These are phyloP conservation scores for Epinephelus cyanopodus DNA, from an alignment of 2,113 vertebrate genomes.

Conservation along the genomic window DNA sequence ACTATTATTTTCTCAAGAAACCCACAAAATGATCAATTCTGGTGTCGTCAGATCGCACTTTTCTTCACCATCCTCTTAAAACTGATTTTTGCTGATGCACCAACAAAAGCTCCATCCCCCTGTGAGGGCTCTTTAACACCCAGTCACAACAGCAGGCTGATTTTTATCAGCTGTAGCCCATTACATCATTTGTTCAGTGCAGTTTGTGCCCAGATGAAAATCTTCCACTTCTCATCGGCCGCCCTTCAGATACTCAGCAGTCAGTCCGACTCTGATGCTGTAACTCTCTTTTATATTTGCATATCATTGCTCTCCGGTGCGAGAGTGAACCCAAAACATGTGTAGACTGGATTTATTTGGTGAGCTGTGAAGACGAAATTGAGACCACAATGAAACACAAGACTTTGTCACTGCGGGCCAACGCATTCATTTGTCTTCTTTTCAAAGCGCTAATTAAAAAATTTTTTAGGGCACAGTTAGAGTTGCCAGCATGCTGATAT, in stretches of 20 bases:
- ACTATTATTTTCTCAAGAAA: not conserved
- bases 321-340: not conserved
- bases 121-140: not conserved
- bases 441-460: slow-evolving; percentile 8
- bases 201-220: slow-evolving; percentile 37
- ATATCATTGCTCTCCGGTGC: not conserved
- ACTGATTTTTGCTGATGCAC: not conserved
- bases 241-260: slow-evolving; percentile 2
- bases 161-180: slow-evolving; percentile 11
- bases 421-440: slow-evolving; percentile 4
- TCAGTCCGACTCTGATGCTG: not conserved
- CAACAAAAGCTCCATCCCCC: not conserved
- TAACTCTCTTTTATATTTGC: not conserved
- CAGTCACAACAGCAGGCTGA: not conserved
- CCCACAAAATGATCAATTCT: not conserved
- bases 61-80: too few species aligned
- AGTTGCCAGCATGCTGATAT: slow-evolving; percentile 13
- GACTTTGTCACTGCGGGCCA: slow-evolving; percentile 14
- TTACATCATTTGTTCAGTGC: slow-evolving; percentile 29
- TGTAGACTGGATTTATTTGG: slow-evolving; percentile 15
- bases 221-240: slow-evolving; percentile 15
- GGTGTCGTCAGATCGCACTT: not conserved
- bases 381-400: slow-evolving; percentile 38
- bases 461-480: slow-evolving; percentile 2
- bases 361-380: not conserved